Base-by-base conservation (phyloP, 2,797 vertebrate genomes). In the Pantherophis vulpinus region DNA sequence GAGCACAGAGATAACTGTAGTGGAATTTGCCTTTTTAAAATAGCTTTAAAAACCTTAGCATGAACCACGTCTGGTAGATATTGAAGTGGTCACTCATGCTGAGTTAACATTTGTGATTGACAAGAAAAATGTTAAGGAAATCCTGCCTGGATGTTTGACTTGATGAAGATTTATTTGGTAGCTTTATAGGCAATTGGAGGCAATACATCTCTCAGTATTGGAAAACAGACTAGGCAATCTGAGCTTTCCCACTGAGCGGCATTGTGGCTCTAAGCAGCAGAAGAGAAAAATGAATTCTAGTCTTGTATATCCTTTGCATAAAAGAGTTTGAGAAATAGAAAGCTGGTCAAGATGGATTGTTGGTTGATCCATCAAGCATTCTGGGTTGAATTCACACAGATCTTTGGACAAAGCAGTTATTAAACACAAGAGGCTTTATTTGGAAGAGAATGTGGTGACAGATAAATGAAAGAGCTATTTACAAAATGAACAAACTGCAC, bases 391-490 rank as follows among this genome's bases (percentile, higher is more conserved):
- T 5, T 86, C 37, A 51, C 92, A 6, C 32, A 91, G 37, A 56
- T 25, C 90, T 91, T 29, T 42, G 27, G 58, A 89, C 86, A 63
- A 18, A n/a, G 32, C 32, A 90, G 94, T 93, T 7, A 0, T 61
- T 87, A 90, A 92, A 94, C 83, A 8, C 89, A 93, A 92, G 95
- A 93, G 92, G 94, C 54, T 97, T 97, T 97, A 97, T 96, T 94
- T 97, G 92, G 93, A 32, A n/a, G 93, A 95, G 93, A 91, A 42
- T n/a, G 1, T 12, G 90, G 92, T 93, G 83, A 95, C 93, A 96
- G 94, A 94, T 94, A 93, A 93, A 89, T 94, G 79, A 95, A 96
- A 95, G 94, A 91, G 79, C 29, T 94, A 94, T 96, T 95, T 97
- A 96, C 95, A 95, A 55, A 2, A 12, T 91, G 86, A 12, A n/a